These are phyloP conservation scores for Ommatoiulus sabulosus DNA, from an alignment of 2,888 invertebrate species.

Conservation along the genomic window DNA sequence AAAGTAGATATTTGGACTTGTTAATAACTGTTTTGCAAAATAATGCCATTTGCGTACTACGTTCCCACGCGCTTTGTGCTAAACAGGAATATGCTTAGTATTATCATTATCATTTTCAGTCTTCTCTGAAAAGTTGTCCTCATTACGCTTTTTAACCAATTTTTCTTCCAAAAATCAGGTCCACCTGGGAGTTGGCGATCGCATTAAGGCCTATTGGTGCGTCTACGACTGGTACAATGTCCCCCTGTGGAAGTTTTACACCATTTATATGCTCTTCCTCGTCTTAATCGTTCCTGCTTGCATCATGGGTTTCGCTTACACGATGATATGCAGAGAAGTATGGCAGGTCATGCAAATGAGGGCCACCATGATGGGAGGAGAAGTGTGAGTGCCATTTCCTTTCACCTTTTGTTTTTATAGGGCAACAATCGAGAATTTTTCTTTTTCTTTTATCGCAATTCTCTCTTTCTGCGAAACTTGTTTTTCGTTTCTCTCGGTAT, in stretches of 20 bases:
- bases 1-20: no score
- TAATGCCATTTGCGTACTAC: no score
- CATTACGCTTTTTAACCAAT: background rate
- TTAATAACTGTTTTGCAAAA: no score
- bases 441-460: background rate
- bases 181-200: slow-evolving; percentile 69
- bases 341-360: slow-evolving; percentile 75
- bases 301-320: slow-evolving; percentile 77
- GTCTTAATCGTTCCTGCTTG: slow-evolving; percentile 75
- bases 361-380: slow-evolving; percentile 70
- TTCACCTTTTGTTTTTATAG: background rate
- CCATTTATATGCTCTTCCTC: slow-evolving; percentile 75
- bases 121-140: no score
- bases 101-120: no score
- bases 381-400: slow-evolving; percentile 60
- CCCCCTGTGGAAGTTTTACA: slow-evolving; percentile 72
- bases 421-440: background rate
- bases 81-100: no score
- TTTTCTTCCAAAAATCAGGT: slow-evolving; percentile 64
- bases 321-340: slow-evolving; percentile 75
- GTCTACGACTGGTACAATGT: slow-evolving; percentile 70
- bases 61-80: no score
- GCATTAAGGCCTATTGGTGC: slow-evolving; percentile 72
- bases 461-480: background rate
- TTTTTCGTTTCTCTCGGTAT: background rate